Evolutionary conservation across 2,113 vertebrate genomes (phyloP).

Genomic region (Kryptolebias marmoratus): DNA sequence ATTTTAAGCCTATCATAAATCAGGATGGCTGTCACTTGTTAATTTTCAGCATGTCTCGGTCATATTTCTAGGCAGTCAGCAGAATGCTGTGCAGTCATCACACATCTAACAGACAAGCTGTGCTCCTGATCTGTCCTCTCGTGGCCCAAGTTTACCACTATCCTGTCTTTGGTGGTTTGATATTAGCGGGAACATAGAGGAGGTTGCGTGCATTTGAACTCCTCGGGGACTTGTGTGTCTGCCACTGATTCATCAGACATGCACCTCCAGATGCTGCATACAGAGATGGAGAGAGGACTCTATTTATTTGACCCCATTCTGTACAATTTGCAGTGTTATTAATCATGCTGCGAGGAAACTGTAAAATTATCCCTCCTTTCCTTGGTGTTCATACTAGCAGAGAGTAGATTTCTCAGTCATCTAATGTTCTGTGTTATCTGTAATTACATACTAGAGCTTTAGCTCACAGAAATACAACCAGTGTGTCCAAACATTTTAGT

Average conservation of each 20-base stretch:
- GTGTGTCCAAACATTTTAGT: background rate
- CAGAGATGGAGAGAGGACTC: slow-evolving; percentile 29
- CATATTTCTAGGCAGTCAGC: slow-evolving; percentile 40
- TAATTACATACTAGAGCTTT: slow-evolving; percentile 20
- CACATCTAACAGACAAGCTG: slow-evolving; percentile 30
- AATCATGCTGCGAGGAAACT: slow-evolving; percentile 48
- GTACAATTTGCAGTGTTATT: slow-evolving; percentile 60
- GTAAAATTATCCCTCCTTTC: slow-evolving; percentile 27
- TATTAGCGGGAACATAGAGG: background rate
- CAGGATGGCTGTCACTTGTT: slow-evolving; percentile 4
- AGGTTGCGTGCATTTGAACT: slow-evolving; percentile 40
- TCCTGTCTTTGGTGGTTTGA: slow-evolving; percentile 37
- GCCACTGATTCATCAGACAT: slow-evolving; percentile 51
- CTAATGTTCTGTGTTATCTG: slow-evolving; percentile 15
- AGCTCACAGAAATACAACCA: background rate
- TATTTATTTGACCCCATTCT: slow-evolving; percentile 69
- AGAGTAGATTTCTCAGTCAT: slow-evolving; percentile 25
- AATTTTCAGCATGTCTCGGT: slow-evolving; percentile 7
- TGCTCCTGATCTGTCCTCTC: slow-evolving; percentile 10
- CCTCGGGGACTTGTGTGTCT: slow-evolving; percentile 48
- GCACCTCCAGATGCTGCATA: slow-evolving; percentile 56
- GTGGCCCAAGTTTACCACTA: slow-evolving; percentile 16
- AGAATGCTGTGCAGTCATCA: slow-evolving; percentile 25
- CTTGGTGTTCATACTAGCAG: slow-evolving; percentile 12
- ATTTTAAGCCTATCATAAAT: slow-evolving; percentile 4